phyloP scores from a whole-genome alignment of 2,797 vertebrate genomes.

The Adrianichthys oophorus region DNA sequence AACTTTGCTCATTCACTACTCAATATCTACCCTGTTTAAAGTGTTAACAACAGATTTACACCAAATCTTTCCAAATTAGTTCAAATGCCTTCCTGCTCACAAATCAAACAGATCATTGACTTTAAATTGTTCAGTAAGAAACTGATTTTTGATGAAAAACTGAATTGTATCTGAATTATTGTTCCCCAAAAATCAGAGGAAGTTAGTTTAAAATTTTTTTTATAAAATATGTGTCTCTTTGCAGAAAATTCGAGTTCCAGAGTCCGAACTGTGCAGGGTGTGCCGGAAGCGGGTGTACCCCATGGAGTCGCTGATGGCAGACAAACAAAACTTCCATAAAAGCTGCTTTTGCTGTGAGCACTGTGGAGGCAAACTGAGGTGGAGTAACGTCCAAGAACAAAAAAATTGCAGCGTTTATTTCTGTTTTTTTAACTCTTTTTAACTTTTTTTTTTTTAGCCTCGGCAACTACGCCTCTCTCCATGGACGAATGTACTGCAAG shows the following conservation, averaged over 20 bases:
- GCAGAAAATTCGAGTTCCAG: constrained; percentile 89
- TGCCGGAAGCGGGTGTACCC: constrained; percentile 97
- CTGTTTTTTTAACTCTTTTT: neutral
- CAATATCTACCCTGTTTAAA: no score
- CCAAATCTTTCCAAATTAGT: no score
- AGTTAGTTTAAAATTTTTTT: no score
- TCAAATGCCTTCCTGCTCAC: no score
- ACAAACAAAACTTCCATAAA: constrained; percentile 98
- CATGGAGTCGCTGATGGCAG: constrained; percentile 91
- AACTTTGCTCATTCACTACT: no score
- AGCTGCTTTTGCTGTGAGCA: constrained; percentile 94
- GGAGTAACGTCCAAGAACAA: constrained; percentile 26
- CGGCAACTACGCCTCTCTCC: constrained; percentile 97
- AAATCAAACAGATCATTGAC: no score
- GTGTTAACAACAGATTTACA: no score
- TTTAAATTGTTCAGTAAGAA: no score
- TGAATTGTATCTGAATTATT: no score
- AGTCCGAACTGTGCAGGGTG: constrained; percentile 88
- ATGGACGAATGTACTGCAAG: constrained; percentile 98
- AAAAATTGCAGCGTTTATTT: accelerated
- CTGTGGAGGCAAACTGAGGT: constrained; percentile 94
- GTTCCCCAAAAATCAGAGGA: no score
- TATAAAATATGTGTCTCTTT: constrained; percentile 2
- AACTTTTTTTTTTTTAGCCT: constrained; percentile 75
- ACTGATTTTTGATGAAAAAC: no score